Base-by-base conservation (phyloP, 2,888 invertebrate genomes). In the Agonopterix alstromeriana region DNA sequence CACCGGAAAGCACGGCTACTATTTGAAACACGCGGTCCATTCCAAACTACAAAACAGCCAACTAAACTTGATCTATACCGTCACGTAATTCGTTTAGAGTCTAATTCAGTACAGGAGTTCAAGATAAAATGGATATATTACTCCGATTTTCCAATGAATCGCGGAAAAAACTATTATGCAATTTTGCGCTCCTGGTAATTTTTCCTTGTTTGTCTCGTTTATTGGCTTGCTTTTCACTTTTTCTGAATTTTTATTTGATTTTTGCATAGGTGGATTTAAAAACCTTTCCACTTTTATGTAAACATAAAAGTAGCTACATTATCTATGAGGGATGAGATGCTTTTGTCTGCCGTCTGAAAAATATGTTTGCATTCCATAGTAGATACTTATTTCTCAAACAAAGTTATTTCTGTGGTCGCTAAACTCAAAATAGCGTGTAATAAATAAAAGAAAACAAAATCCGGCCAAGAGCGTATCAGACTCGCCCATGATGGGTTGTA, bases 1-100 rank as follows among this genome's bases (percentile, higher is more conserved):
- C 64, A 65, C 62, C 65, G 64, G 63, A 67, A 68, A 70, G 60
- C 63, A 63, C 60, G 65, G 55, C 55, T 55, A 53, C 60, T 63
- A 67, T 67, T 65, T 61, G 61, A 55, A 64, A 60, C 64, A 60
- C 61, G 55, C 49, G 55, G 63, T 60, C 63, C 63, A 60, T 64
- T 63, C 57, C 60, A 64, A 65, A 65, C 54, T 55, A 46, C 35
- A 43, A 12, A 43, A 52, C 51, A 50, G 35, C 64, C 58, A 60
- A 10, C 35, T n/a, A 55, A 56, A 49, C 41, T 49, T 57, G 65
- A 57, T 3, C 64, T 53, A 10, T 27, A 17, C 9, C 9, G 3
- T 10, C 40, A 9, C 17, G 8, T 9, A 8, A n/a, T 17, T 8
- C 5, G 43, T 43, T 43, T 35, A 35, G 35, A 10, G 14, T 41